phyloP scores from a whole-genome alignment of 1,140 invertebrate species.

The Anastrepha obliqua region DNA sequence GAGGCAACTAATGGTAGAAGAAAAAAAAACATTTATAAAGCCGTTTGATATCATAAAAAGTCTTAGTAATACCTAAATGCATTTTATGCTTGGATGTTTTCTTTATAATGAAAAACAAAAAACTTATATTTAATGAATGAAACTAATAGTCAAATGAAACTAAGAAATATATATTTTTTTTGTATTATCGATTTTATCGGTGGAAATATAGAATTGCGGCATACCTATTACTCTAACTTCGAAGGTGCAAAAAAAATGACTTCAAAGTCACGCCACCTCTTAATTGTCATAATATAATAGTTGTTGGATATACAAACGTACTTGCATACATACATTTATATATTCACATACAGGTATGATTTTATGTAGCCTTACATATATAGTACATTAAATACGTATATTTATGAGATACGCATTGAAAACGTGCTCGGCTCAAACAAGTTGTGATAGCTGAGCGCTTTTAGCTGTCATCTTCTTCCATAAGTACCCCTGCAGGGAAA shows the following conservation, averaged over 20 bases:
- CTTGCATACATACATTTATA: background rate
- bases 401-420: background rate
- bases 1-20: slow-evolving; percentile 63
- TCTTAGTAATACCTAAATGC: too few species aligned
- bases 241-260: too few species aligned
- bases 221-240: too few species aligned
- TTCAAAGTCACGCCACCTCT: background rate
- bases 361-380: background rate
- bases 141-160: too few species aligned
- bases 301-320: too few species aligned
- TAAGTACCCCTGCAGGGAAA: background rate
- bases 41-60: background rate
- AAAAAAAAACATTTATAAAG: slow-evolving; percentile 49
- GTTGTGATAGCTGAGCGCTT: slow-evolving; percentile 8
- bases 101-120: too few species aligned
- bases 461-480: background rate
- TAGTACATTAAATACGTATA: background rate
- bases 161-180: too few species aligned
- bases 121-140: too few species aligned
- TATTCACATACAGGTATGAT: background rate
- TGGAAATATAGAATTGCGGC: too few species aligned
- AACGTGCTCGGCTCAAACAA: background rate
- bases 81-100: too few species aligned
- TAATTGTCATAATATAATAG: background rate
- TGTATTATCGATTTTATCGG: too few species aligned